These are phyloP conservation scores for Sebastes umbrosus DNA, from an alignment of 2,797 vertebrate species.

Conservation along the genomic window DNA sequence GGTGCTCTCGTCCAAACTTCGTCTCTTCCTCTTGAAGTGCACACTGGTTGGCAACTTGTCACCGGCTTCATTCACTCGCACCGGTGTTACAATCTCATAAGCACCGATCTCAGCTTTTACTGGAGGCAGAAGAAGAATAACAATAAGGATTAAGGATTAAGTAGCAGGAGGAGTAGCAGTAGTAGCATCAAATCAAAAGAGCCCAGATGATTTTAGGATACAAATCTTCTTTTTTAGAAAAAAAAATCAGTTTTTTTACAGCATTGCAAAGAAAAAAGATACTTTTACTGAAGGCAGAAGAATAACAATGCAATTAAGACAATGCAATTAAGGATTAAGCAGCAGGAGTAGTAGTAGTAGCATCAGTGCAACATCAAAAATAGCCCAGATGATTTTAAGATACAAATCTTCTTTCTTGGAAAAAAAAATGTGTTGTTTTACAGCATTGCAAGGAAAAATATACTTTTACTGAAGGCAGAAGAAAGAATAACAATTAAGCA, in stretches of 20 bases:
- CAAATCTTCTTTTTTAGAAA: not conserved
- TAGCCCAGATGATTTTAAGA: too few relatives aligned
- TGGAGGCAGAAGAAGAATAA: slow-evolving; percentile 64
- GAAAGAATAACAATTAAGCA: too few relatives aligned
- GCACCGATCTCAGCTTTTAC: slow-evolving; percentile 84
- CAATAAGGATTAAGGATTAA: not conserved
- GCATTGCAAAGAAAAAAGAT: too few relatives aligned
- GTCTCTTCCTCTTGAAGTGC: slow-evolving; percentile 94
- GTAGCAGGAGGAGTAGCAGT: not conserved
- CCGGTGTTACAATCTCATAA: slow-evolving; percentile 94
- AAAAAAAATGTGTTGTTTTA: too few relatives aligned
- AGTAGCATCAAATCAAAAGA: not conserved
- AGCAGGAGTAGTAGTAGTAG: not conserved
- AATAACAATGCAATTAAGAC: not conserved
- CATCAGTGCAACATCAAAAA: too few relatives aligned
- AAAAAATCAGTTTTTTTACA: too few relatives aligned
- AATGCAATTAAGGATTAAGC: not conserved
- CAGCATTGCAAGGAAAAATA: too few relatives aligned
- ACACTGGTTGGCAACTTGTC: slow-evolving; percentile 88
- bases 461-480: too few relatives aligned
- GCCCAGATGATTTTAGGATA: not conserved
- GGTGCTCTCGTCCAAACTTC: slow-evolving; percentile 82
- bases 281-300: too few relatives aligned
- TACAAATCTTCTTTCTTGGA: too few relatives aligned
- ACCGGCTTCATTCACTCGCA: slow-evolving; percentile 92